These are phyloP conservation scores for Drosophila mayri DNA, from an alignment of 1,140 invertebrate species.

Conservation along the genomic window DNA sequence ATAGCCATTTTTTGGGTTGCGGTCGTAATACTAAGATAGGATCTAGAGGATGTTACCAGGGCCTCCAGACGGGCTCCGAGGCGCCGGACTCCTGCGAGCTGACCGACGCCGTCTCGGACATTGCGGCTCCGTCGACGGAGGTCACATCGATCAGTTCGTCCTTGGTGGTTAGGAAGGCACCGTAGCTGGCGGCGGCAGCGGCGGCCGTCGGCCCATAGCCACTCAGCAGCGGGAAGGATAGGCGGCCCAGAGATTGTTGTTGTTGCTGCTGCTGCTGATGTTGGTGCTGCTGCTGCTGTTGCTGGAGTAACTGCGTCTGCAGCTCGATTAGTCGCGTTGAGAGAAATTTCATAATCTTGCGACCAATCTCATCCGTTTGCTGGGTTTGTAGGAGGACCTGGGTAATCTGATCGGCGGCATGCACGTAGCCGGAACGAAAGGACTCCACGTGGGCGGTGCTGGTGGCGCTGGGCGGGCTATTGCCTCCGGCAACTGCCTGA, in stretches of 20 bases:
- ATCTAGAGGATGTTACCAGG: conserved; percentile 69
- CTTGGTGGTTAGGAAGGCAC: conserved; percentile 65
- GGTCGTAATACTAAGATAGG: conserved; percentile 69
- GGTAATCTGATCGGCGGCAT: conserved; percentile 96
- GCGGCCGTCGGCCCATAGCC: conserved; percentile 61
- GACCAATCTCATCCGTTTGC: conserved; percentile 92
- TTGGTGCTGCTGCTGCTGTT: conserved; percentile 59
- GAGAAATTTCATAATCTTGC: conserved; percentile 94
- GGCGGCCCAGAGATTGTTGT: conserved; percentile 42
- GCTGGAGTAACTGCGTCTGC: conserved; percentile 73
- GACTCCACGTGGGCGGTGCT: conserved; percentile 89
- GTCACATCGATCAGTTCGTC: conserved; percentile 81
- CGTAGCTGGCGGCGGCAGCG: conserved; percentile 63
- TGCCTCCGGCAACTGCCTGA: conserved; percentile 81
- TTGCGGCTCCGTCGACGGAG: conserved; percentile 71
- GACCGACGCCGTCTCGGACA: conserved; percentile 75
- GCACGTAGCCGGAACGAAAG: conserved; percentile 95
- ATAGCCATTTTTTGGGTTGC: conserved; percentile 61
- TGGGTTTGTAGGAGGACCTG: conserved; percentile 91
- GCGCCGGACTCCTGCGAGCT: conserved; percentile 72
- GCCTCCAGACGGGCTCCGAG: conserved; percentile 78
- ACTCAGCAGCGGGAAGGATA: conserved; percentile 65
- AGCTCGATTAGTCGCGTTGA: conserved; percentile 91
- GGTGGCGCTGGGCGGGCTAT: conserved; percentile 23
- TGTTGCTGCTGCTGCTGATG: conserved; percentile 48